phyloP scores from a whole-genome alignment of 1,140 invertebrate species.

The Chelonus insularis region DNA sequence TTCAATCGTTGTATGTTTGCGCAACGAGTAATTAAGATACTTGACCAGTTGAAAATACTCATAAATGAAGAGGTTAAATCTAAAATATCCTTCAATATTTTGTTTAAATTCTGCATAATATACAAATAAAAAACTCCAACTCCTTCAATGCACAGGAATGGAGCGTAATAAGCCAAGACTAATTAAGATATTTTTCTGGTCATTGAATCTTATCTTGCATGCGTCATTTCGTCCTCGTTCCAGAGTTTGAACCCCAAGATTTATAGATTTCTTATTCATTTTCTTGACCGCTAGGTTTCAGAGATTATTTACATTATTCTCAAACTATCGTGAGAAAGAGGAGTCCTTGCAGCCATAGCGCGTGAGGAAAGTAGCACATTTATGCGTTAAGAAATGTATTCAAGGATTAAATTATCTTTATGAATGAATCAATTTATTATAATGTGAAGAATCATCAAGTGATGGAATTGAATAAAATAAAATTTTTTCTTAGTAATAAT shows the following conservation, averaged over 20 bases:
- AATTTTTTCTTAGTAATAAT: no score
- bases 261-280: neutral
- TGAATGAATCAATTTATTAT: no score
- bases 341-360: constrained; percentile 9
- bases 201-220: neutral
- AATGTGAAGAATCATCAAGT: no score
- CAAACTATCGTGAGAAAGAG: constrained; percentile 8
- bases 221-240: neutral
- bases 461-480: no score
- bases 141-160: no score
- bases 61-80: neutral
- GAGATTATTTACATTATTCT: constrained; percentile 3
- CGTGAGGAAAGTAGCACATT: constrained; percentile 16
- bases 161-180: neutral
- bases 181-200: neutral
- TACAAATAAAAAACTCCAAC: no score
- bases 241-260: neutral
- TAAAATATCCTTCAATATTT: neutral
- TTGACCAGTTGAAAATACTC: neutral
- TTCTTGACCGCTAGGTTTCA: neutral
- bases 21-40: no score
- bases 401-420: constrained; percentile 6
- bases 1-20: no score
- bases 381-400: constrained; percentile 2
- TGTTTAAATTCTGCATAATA: no score